phyloP scores from a whole-genome alignment of 2,797 vertebrate genomes.

The Bryconaethiops microstoma region DNA sequence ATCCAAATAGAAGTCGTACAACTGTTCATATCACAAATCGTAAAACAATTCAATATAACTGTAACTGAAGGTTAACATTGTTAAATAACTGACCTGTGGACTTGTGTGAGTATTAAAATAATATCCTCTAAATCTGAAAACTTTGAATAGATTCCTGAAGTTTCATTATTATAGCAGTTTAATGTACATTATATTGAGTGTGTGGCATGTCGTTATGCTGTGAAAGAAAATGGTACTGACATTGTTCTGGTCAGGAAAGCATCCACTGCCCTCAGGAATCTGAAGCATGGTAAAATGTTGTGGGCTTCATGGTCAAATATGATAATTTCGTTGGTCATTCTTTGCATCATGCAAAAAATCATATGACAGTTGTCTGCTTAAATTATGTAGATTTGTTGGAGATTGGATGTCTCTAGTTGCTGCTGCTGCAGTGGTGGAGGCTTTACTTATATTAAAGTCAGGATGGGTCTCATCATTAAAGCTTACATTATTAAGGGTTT shows the following conservation, averaged over 20 bases:
- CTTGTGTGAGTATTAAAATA: not conserved
- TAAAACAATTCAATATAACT: not conserved
- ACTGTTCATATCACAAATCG: not conserved
- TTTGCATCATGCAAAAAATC: not conserved
- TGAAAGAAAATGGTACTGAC: not conserved
- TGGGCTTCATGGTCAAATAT: not conserved
- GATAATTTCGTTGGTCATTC: not conserved
- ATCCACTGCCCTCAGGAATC: not conserved
- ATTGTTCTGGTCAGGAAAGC: not conserved
- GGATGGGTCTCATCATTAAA: not conserved
- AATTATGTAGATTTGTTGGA: not conserved
- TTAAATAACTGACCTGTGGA: not conserved
- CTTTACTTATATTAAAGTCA: not conserved
- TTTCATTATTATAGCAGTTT: not conserved
- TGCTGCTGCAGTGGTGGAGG: not conserved
- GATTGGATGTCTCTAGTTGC: not conserved
- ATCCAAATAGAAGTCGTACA: not conserved
- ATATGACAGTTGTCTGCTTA: not conserved
- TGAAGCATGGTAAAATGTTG: not conserved
- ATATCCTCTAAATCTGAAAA: not conserved
- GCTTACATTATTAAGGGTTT: not conserved
- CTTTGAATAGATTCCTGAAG: not conserved
- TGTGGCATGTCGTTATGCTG: not conserved
- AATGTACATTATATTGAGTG: not conserved
- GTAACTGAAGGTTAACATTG: not conserved